A percentile compares a stretch with the other conserved stretches of the same genome.
Conservation (phyloP, 2,797 vertebrate genomes). For the Melanotaenia parkinsoni region DNA sequence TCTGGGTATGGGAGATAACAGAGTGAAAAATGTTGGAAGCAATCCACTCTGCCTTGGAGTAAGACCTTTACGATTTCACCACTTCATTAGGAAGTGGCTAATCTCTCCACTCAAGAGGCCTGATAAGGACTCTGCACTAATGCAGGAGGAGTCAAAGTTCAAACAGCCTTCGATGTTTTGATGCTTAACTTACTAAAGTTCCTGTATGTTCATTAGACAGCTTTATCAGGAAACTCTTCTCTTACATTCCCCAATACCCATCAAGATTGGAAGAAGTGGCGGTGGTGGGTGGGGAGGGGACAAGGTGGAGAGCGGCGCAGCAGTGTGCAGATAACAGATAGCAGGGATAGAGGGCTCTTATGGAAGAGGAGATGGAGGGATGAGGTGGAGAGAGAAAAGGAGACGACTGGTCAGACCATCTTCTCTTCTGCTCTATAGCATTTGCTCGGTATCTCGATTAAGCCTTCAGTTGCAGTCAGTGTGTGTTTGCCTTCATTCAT, state of each 20-base stretch:
- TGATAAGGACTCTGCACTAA: conserved; percentile 86
- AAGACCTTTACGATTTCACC: conserved; percentile 87
- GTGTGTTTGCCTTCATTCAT: conserved; percentile 27
- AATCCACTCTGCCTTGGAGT: conserved; percentile 85
- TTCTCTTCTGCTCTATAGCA: conserved; percentile 58
- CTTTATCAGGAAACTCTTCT: conserved; percentile 89
- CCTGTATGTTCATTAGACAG: conserved; percentile 93
- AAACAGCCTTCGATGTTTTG: conserved; percentile 89
- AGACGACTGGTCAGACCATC: conserved; percentile 69
- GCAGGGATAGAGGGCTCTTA: conserved; percentile 65
- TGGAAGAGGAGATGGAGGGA: conserved; percentile 72
- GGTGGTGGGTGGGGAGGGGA: conserved; percentile 48
- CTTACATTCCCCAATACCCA: conserved; percentile 89
- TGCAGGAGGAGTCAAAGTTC: conserved; percentile 87
- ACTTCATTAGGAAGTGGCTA: conserved; percentile 91
- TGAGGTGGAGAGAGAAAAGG: conserved; percentile 61
- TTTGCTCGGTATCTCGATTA: conserved; percentile 72
- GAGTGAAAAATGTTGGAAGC: conserved; percentile 86
- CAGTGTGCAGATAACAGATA: conserved; percentile 83
- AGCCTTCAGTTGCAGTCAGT: conserved; percentile 61
- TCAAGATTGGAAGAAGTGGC: conserved; percentile 81
- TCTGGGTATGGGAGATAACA: conserved; percentile 86
- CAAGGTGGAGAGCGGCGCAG: conserved; percentile 68
- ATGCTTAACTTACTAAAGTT: conserved; percentile 91
- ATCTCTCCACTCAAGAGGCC: conserved; percentile 84